Percentiles rank a stretch among this genome's conserved stretches.
Evolutionary conservation across 2,113 vertebrate species (phyloP).

Genomic region (Nematolebias whitei): DNA sequence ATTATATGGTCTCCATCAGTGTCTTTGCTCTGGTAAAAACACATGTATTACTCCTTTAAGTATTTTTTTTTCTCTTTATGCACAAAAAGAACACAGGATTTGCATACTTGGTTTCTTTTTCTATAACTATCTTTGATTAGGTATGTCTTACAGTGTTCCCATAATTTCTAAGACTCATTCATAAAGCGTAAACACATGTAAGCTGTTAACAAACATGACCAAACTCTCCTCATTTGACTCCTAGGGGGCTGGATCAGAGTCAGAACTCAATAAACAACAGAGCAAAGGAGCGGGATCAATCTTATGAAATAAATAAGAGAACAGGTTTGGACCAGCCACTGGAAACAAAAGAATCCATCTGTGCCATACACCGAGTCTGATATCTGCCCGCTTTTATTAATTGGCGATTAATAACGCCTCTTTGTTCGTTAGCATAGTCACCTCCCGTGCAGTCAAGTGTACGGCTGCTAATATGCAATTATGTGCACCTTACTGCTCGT

Average conservation of each 20-base stretch:
- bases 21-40: conserved; percentile 77
- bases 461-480: conserved; percentile 98
- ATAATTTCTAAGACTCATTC: conserved; percentile 51
- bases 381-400: conserved; percentile 88
- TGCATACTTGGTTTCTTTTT: conserved; percentile 45
- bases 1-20: conserved; percentile 68
- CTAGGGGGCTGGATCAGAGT: conserved; percentile 67
- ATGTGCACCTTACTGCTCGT: conserved; percentile 92
- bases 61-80: conserved; percentile 18
- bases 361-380: conserved; percentile 67
- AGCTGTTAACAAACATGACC: conserved; percentile 88
- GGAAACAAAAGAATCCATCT: conserved; percentile 75
- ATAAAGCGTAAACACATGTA: conserved; percentile 73
- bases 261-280: conserved; percentile 68
- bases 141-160: conserved; percentile 53
- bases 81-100: conserved; percentile 43
- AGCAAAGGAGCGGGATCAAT: conserved; percentile 70
- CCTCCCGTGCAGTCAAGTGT: conserved; percentile 96
- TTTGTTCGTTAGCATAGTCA: conserved; percentile 93
- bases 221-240: conserved; percentile 72
- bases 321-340: conserved; percentile 63
- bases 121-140: conserved; percentile 59
- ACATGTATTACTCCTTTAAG: conserved; percentile 60
- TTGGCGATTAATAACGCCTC: conserved; percentile 95
- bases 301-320: conserved; percentile 73